These are phyloP conservation scores for Callimico goeldii DNA, from an alignment of 2,797 vertebrate genomes.

Conservation along the genomic window DNA sequence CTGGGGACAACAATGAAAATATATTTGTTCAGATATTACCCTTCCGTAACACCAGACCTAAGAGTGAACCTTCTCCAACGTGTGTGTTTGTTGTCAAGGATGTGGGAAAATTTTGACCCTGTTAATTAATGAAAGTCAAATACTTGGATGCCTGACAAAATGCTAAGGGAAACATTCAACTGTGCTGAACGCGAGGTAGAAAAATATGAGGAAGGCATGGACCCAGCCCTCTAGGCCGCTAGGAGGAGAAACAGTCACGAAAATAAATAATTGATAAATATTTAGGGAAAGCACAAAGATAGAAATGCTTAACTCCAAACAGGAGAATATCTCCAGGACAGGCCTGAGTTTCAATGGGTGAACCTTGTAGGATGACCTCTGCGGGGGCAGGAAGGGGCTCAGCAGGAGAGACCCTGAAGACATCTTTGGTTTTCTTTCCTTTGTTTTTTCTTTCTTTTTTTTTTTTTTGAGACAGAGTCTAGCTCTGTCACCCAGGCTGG, in stretches of 20 bases:
- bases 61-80: background rate
- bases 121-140: background rate
- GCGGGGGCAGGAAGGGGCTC: fast-evolving
- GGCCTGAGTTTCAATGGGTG: background rate
- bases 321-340: fast-evolving
- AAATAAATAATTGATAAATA: background rate
- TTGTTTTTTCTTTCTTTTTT: too few relatives aligned
- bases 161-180: background rate
- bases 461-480: background rate
- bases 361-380: fast-evolving
- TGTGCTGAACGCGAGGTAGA: background rate
- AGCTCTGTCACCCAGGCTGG: background rate
- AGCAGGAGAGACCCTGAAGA: background rate
- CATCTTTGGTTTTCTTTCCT: background rate
- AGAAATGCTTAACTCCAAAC: background rate
- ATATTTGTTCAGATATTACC: background rate
- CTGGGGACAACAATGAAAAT: fast-evolving
- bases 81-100: background rate
- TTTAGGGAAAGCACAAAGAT: background rate
- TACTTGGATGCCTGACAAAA: background rate
- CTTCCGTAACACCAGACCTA: background rate
- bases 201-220: background rate
- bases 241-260: fast-evolving
- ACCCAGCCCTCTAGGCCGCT: background rate
- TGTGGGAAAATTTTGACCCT: fast-evolving